Evolutionary conservation across 2,888 invertebrate genomes (phyloP).

Genomic region (Scaeva pyrastri): DNA sequence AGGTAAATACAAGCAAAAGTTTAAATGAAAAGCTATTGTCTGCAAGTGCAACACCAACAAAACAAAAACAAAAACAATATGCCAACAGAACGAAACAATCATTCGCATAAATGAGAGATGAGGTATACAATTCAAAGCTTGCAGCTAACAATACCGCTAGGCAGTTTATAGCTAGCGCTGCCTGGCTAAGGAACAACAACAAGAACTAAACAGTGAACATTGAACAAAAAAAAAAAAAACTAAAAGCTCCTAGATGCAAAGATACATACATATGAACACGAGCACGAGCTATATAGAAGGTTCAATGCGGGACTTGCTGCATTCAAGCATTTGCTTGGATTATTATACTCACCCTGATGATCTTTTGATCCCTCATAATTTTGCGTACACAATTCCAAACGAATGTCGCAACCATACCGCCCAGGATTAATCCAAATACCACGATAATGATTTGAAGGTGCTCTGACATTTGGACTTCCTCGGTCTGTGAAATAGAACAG

Average conservation of each 20-base stretch:
- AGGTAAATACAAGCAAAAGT: background rate
- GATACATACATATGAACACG: no score
- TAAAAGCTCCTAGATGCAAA: background rate
- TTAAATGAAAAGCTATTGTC: conserved; percentile 28
- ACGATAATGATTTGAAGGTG: conserved; percentile 94
- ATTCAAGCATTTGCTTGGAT: conserved; percentile 30
- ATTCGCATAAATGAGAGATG: conserved; percentile 1
- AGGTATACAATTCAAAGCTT: background rate
- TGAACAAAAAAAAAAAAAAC: conserved; percentile 10
- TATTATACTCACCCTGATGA: conserved; percentile 89
- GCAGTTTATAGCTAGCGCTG: background rate
- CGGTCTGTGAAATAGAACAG: conserved; percentile 77
- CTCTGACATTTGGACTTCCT: conserved; percentile 85
- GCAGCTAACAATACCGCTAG: background rate
- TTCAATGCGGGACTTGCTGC: conserved; percentile 2
- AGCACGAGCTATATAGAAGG: background rate
- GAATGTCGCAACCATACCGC: conserved; percentile 95
- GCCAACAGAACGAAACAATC: conserved; percentile 22
- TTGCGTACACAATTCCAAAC: conserved; percentile 94
- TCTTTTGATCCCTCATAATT: conserved; percentile 92
- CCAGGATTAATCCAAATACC: conserved; percentile 93
- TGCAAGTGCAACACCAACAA: conserved; percentile 21
- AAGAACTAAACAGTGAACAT: no score
- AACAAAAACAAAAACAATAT: no score
- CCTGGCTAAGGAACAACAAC: no score